Base-by-base conservation (phyloP, 2,888 invertebrate genomes). In the Incurvaria masculella region DNA sequence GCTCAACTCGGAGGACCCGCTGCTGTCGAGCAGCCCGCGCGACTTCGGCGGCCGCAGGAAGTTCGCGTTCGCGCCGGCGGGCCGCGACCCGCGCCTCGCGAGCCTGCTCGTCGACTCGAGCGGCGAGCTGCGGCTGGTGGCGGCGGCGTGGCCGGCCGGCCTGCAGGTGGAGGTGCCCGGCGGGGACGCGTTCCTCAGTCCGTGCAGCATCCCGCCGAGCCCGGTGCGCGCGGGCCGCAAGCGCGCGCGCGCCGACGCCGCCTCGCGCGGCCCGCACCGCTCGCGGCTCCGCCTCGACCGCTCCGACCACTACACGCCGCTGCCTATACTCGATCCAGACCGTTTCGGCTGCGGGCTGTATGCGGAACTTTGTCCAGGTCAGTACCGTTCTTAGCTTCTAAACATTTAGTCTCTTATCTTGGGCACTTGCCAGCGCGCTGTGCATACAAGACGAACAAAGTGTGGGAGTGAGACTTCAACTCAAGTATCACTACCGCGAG, bases 311-410 rank as follows among this genome's bases (percentile, higher is more conserved):
- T 98, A 91, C 69, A 97, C 97, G 0, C 97, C 98, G 14, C 91
- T 94, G 21, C 98, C 98, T 0, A 91, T 98, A 62, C 76, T 98
- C 47, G 93, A 94, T 63, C 98, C 98, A 0, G 89, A 93, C 51
- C 82, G 98, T 53, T 86, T 87, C 54, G 95, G 95, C 1, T 83
- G 91, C 0, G 97, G 97, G 0, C 79, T 97, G 2, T 94, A 88
- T 62, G 83, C 84, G 59, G 80, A 81, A 53, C 65, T 76, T 14
- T 60, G 58, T 27, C 60, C 66, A 57, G 73, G 75, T 74, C 58
- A 55, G 51, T 50, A 16, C 33, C 3, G 14, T 33, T 33, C 8
- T 3, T 23, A 23, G n/a, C 10, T 23, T 5, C 23, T 6, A 23
- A 23, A 23, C 23, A 23, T 5, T 23, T 23, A 6, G 23, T 23